Base-by-base conservation (phyloP, 2,797 vertebrate species). In the Chrysocyon brachyurus region DNA sequence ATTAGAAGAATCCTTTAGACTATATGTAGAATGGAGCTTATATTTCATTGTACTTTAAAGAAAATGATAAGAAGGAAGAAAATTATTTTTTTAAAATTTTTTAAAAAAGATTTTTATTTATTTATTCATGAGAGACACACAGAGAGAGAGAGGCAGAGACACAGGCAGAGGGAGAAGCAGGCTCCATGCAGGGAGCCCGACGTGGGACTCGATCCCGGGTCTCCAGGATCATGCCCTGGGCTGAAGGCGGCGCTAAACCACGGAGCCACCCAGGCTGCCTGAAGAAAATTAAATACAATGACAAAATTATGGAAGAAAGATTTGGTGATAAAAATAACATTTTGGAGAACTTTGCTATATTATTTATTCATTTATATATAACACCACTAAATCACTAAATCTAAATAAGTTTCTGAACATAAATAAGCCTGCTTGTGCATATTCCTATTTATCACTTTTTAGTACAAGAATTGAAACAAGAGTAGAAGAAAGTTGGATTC, bases 391-490 rank as follows among this genome's bases (percentile, higher is more conserved):
- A 82, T 72, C 7, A 46, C 22, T 66, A 79, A 72, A 82, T 72
- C 7, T 49, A 63, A 94, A 40, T 72, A 86, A 46, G 28, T 79
- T 61, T 87, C 26, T 72, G 26, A 36, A 61, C 24, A 17, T 46
- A 75, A 61, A 46, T 31, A 75, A 86, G 19, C 6, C 26, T 63
- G 5, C 26, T 54, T 70, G 4, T n/a, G 31, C 6, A 57, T 36
- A 73, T 72, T 63, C 66, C 12, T 19, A 49, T 28, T 68, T 3
- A 28, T 28, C 28, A 73, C 12, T 31, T 88, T 91, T 81, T 40
- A n/a, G 40, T 19, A 63, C 21, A 84, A 89, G 33, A 82, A 75
- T 56, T 59, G 81, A 96, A 95, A 68, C 21, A 81, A 46, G 70
- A 57, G 16, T 15, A 2, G 26, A 64, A 36, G 9, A 52, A 56